phyloP scores from a whole-genome alignment of 2,797 vertebrate species.

The Salarias fasciatus region DNA sequence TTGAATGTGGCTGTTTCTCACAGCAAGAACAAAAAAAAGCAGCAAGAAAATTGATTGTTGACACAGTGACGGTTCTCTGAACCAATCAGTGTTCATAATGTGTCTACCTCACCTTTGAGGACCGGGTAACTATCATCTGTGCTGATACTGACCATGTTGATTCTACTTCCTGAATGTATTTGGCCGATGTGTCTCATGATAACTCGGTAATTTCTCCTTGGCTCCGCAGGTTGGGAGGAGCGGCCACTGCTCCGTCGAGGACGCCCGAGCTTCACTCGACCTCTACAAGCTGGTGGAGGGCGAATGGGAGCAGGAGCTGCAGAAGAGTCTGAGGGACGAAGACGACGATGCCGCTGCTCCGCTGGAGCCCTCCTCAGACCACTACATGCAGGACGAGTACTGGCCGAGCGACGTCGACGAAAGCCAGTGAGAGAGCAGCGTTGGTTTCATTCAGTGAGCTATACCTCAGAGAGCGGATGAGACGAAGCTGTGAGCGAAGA shows the following conservation, averaged over 20 bases:
- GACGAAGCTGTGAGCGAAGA: not conserved
- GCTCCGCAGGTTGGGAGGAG: conserved; percentile 76
- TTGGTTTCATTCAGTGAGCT: not conserved
- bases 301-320: conserved; percentile 86
- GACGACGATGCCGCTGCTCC: too few species aligned
- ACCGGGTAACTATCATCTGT: too few species aligned
- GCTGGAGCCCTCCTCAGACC: conserved; percentile 63
- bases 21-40: too few species aligned
- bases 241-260: conserved; percentile 94
- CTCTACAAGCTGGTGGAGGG: conserved; percentile 93
- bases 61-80: too few species aligned
- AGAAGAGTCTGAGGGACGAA: conserved; percentile 69
- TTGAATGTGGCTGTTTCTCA: too few species aligned
- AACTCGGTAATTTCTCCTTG: too few species aligned
- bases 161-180: too few species aligned
- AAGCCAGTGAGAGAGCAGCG: conserved; percentile 50
- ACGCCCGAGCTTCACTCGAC: conserved; percentile 89
- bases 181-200: too few species aligned
- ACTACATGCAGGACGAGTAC: conserved; percentile 93
- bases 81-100: too few species aligned
- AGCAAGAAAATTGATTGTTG: too few species aligned
- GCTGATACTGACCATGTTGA: too few species aligned
- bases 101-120: too few species aligned
- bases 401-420: conserved; percentile 86
- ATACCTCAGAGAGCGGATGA: conserved; percentile 4